Base-by-base conservation (phyloP, 2,888 invertebrate genomes). In the Limnephilus marmoratus region DNA sequence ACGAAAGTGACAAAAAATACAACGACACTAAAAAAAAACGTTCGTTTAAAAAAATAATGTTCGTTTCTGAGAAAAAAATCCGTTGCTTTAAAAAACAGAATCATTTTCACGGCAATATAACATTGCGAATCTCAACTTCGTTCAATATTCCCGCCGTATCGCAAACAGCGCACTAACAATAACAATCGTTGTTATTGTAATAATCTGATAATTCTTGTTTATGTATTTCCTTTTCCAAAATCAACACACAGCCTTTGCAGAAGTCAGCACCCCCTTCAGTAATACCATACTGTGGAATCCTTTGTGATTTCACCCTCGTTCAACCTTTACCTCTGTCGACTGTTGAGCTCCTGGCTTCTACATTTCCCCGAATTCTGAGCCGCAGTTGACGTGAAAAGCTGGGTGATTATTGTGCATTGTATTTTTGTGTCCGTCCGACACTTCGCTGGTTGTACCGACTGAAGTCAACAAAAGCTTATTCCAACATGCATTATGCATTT, bases 351-450 rank as follows among this genome's bases (percentile, higher is more conserved):
- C 68, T 68, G 68, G 68, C 68, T 68, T 24, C 68, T 68, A 24
- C 68, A 37, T n/a, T 82, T 83, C 90, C 90, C 90, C 29, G 68
- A 68, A 24, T 68, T 83, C 80, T n/a, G 45, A 49, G 41, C 83
- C 34, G 49, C 83, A 18, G 81, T 83, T 53, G 90, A 83, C 90
- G 31, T 90, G 90, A 90, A 90, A 90, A 90, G 90, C 83, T 53
- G 31, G n/a, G 83, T 83, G 82, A 90, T 83, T 90, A 90, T 24
- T 37, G 83, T 12, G 83, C 49, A 90, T 90, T 90, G 90, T 90
- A 81, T 90, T 37, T 68, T 68, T n/a, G 68, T 68, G n/a, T 68
- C n/a, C 7, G 24, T n/a, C 68, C 68, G n/a, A 68, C n/a, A 68
- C 68, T 68, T 68, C 68, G n/a, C 68, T 9, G 68, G 68, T 68